A percentile compares a stretch with the other conserved stretches of the same genome.
These are phyloP conservation scores for Myotis pilosus DNA, from an alignment of 2,797 vertebrate genomes.

Conservation along the genomic window DNA sequence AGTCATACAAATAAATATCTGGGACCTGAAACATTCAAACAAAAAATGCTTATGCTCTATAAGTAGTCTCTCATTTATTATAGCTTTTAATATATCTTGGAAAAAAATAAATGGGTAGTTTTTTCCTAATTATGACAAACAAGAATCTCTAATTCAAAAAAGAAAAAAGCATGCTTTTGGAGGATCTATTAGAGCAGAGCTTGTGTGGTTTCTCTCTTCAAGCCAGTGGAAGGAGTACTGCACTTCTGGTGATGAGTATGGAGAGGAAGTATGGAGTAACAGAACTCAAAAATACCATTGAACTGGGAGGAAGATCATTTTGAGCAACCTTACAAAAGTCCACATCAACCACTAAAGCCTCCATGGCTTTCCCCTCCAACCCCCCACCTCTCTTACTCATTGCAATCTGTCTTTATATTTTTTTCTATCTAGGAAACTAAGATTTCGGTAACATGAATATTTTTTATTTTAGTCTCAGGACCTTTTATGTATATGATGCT, in stretches of 20 bases:
- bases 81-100: neutral
- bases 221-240: neutral
- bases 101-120: neutral
- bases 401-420: constrained; percentile 42
- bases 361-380: neutral
- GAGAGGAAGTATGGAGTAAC: neutral
- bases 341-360: neutral
- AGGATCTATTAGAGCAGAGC: neutral
- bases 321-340: neutral
- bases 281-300: neutral
- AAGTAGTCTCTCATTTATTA: neutral
- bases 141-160: neutral
- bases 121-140: constrained; percentile 19
- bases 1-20: neutral
- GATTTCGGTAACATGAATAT: constrained; percentile 73
- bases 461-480: constrained; percentile 71
- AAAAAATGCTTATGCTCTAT: neutral
- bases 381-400: neutral
- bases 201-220: neutral
- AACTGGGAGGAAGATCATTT: neutral
- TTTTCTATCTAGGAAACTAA: constrained; percentile 60
- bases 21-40: neutral
- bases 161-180: neutral
- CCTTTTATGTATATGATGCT: constrained; percentile 77
- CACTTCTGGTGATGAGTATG: neutral